Base-by-base conservation (phyloP, 2,888 invertebrate genomes). In the Parnassius orleans region DNA sequence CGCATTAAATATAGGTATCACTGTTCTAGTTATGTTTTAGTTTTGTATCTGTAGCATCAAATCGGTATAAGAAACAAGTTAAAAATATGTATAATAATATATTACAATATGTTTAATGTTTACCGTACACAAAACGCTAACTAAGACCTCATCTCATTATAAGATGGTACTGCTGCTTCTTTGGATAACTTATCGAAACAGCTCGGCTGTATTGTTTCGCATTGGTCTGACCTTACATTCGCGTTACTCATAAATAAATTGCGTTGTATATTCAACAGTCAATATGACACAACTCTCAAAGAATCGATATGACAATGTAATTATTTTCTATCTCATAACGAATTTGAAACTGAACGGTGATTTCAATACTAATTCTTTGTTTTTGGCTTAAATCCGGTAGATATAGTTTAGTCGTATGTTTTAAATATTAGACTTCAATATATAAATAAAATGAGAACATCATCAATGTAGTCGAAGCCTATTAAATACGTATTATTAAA, bases 241-340 rank as follows among this genome's bases (percentile, higher is more conserved):
- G 58, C 46, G 47, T 58, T 54, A 63, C 58, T 54, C 46, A 62
- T 62, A 10, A 51, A 62, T 62, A 10, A 51, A 62, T 62, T 62
- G 61, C 61, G 61, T 57, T 15, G 57, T 62, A 57, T 57, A 48
- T 53, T 43, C 48, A 44, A 5, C 19, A 14, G 3, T 5, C 9
- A 19, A 46, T 44, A 55, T 52, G 52, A 61, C 52, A 53, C 56
- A 42, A 41, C 52, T 14, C 48, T n/a, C 12, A 7, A 19, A 7
- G 33, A 33, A 33, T 33, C 43, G 56, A 24, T 12, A 48, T 24
- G 43, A 50, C 7, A 24, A 43, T 55, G 41, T n/a, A 53, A 15
- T 52, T 33, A 44, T 59, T 59, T 46, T 50, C 43, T 48, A 42
- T 54, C 19, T 12, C 19, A 44, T 44, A 50, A n/a, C 9, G 46